Base-by-base conservation (phyloP, 64 coral and sea anemone genomes). In the Dendronephthya gigantea region DNA sequence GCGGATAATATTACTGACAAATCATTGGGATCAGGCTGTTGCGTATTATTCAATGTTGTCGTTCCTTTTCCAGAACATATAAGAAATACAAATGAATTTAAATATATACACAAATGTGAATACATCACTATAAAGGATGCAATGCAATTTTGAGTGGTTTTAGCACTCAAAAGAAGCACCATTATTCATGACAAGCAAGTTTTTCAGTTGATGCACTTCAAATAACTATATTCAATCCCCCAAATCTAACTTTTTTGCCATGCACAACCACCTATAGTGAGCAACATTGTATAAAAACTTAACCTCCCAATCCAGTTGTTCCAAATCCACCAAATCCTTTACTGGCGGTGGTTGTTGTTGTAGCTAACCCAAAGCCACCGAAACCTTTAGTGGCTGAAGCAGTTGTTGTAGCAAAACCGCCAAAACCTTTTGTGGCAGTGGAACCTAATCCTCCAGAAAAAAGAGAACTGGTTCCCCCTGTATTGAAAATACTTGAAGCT, bases 251-350 rank as follows among this genome's bases (percentile, higher is more conserved):
- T n/a, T n/a, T n/a, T n/a, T n/a, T n/a, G n/a, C n/a, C n/a, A n/a
- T n/a, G n/a, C n/a, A n/a, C n/a, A n/a, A n/a, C n/a, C n/a, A n/a
- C n/a, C n/a, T n/a, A n/a, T n/a, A n/a, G n/a, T n/a, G n/a, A n/a
- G n/a, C n/a, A n/a, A n/a, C n/a, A n/a, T n/a, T n/a, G n/a, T n/a
- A n/a, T n/a, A n/a, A n/a, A n/a, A n/a, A n/a, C n/a, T n/a, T n/a
- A n/a, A 45, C 41, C 41, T 45, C 41, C 41, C 4, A 45, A 45
- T 45, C 41, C 41, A 45, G 41, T 45, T 45, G 41, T 62, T n/a
- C 55, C 55, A 62, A 62, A 62, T 62, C 55, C 55, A 62, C 55
- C 55, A 62, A 62, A 62, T n/a, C 55, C 55, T 62, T 62, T 62
- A 62, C 55, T 62, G 25, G 55, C 25, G 25, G 55, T 62, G 16